These are phyloP conservation scores for Drosophila parabipectinata DNA, from an alignment of 1,140 invertebrate genomes.

Conservation along the genomic window DNA sequence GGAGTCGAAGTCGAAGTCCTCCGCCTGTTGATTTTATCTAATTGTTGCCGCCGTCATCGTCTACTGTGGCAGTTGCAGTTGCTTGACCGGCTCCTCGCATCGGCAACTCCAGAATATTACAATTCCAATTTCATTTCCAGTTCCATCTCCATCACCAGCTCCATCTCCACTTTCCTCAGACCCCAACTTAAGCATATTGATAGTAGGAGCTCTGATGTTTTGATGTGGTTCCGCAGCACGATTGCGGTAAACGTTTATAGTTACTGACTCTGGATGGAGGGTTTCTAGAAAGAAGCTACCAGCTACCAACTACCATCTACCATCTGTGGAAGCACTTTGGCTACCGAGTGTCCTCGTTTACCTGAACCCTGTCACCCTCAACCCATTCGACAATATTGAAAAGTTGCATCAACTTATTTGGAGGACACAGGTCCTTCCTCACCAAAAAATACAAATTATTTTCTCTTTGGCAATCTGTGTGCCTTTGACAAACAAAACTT, in stretches of 20 bases:
- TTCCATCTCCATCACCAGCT: not conserved
- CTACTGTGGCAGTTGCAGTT: slow-evolving; percentile 45
- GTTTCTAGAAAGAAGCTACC: not conserved
- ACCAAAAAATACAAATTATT: not conserved
- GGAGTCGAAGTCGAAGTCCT: slow-evolving; percentile 1
- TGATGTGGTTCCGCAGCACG: slow-evolving; percentile 48
- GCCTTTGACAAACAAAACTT: slow-evolving; percentile 1
- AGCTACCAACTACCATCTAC: slow-evolving; percentile 10
- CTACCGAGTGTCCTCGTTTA: not conserved
- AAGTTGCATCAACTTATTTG: slow-evolving; percentile 1
- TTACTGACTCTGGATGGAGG: slow-evolving; percentile 18
- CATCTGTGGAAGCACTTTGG: not conserved
- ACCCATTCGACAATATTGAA: not conserved
- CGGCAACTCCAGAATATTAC: slow-evolving; percentile 1
- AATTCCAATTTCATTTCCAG: slow-evolving; percentile 15
- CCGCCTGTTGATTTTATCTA: slow-evolving; percentile 76
- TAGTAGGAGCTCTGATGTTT: slow-evolving; percentile 29
- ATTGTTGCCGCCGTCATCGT: slow-evolving; percentile 59
- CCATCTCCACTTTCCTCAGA: not conserved
- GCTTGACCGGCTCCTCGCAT: slow-evolving; percentile 4
- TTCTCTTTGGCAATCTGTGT: slow-evolving; percentile 1
- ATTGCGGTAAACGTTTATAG: slow-evolving; percentile 46
- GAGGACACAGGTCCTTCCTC: not conserved
- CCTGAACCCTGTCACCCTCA: not conserved
- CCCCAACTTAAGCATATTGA: slow-evolving; percentile 18